Percentiles rank a stretch among this genome's conserved stretches.
phyloP scores from a whole-genome alignment of 2,797 vertebrate species.

The Etheostoma perlongum region DNA sequence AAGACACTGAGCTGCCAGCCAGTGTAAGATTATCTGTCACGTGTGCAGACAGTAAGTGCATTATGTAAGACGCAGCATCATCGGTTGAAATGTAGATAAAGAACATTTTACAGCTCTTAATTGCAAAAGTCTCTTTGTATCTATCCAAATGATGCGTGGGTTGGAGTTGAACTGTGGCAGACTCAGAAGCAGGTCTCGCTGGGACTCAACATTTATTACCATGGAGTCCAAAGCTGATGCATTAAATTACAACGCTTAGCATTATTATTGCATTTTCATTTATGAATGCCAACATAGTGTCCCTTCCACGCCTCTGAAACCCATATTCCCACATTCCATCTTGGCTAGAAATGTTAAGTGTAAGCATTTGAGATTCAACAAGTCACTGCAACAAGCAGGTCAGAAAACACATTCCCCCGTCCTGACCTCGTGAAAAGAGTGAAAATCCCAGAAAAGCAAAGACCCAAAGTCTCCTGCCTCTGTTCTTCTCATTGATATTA shows the following conservation, averaged over 20 bases:
- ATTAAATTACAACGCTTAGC: background rate
- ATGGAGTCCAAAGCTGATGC: background rate
- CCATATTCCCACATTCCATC: background rate
- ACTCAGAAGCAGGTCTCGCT: background rate
- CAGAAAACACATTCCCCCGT: background rate
- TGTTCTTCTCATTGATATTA: background rate
- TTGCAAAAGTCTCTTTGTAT: background rate
- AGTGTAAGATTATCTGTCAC: background rate
- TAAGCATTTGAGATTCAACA: background rate
- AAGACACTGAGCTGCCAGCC: background rate
- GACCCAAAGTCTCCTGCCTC: too few species aligned
- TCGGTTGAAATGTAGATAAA: background rate
- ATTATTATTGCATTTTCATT: background rate
- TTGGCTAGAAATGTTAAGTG: background rate
- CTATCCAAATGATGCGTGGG: background rate
- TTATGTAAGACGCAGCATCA: background rate
- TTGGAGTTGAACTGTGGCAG: background rate
- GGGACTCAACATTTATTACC: background rate
- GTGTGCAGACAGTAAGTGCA: background rate
- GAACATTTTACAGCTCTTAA: background rate
- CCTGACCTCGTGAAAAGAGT: background rate
- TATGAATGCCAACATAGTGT: background rate
- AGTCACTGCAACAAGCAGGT: background rate
- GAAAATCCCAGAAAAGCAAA: too few species aligned
- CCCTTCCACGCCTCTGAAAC: background rate